Evolutionary conservation across 2,888 invertebrate genomes (phyloP), one percentile per base, ranked within the genome.

Genomic region (Pyrrhia umbra): DNA sequence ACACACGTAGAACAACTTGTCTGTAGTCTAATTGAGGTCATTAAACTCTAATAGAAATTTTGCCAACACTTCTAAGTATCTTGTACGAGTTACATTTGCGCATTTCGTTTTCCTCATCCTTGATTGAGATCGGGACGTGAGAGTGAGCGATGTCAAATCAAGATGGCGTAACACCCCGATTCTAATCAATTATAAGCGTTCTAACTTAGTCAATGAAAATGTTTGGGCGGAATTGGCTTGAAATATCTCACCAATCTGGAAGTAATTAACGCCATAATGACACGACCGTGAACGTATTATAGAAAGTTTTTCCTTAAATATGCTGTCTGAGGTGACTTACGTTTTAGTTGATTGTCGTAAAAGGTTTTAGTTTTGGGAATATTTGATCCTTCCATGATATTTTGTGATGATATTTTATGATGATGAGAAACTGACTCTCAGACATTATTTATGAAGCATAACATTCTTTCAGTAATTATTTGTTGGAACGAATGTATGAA

Each of bases 81-180:
- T 42, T 46, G 34, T 59, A 43, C 39, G 30, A 51, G 64, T 68
- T 64, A 68, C 60, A 66, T 67, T 67, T 68, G 58, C 57, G 49
- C 59, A 49, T 76, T 75, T 67, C 71, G 64, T 81, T 81, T 81
- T 79, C 80, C 81, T 79, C 56, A 57, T 76, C 46, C 68, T 61
- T 74, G 80, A 81, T 81, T 75, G 71, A 71, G 68, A 81, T 56
- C 57, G 60, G 62, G 60, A 70, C 69, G 77, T 77, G 71, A 58
- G 75, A 78, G 74, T 81, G 79, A 80, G 79, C 75, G 75, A 80
- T 80, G 81, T 69, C 69, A 70, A 72, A 79, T 80, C 74, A 77
- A 81, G 81, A 80, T 75, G 61, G 69, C 59, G 67, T 55, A 67
- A 68, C 67, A 59, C 72, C 61, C 69, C 60, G 69, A 72, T 75